These are phyloP conservation scores for Mesocricetus auratus DNA, from an alignment of 2,113 vertebrate species.

Conservation along the genomic window DNA sequence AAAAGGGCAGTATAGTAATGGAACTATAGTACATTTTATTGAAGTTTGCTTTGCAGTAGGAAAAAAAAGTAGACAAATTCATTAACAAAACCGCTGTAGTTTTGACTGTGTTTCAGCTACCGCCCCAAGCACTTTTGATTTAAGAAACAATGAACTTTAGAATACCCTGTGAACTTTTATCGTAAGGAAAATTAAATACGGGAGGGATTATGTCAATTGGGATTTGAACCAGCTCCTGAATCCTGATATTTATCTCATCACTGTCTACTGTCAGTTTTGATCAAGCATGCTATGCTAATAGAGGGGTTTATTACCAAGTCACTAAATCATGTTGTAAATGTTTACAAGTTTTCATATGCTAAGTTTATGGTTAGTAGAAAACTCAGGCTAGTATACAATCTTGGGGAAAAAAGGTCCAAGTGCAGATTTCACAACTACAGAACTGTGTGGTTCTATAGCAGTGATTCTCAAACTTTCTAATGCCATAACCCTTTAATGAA, in stretches of 20 bases:
- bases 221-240: not conserved
- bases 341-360: not conserved
- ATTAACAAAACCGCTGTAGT: not conserved
- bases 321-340: not conserved
- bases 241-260: not conserved
- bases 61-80: not conserved
- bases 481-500: not conserved
- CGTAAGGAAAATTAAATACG: not conserved
- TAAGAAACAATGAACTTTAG: conserved; percentile 18
- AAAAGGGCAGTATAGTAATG: not conserved
- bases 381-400: not conserved
- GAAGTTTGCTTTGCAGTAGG: not conserved
- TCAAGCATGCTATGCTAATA: not conserved
- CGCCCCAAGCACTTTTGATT: not conserved
- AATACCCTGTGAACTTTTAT: not conserved
- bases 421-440: not conserved
- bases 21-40: not conserved
- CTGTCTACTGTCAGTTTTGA: not conserved
- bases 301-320: not conserved
- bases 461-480: not conserved
- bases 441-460: not conserved
- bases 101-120: not conserved
- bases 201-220: not conserved
- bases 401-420: not conserved
- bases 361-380: not conserved